phyloP scores from a whole-genome alignment of 2,797 vertebrate species.

The Spinus pinus region DNA sequence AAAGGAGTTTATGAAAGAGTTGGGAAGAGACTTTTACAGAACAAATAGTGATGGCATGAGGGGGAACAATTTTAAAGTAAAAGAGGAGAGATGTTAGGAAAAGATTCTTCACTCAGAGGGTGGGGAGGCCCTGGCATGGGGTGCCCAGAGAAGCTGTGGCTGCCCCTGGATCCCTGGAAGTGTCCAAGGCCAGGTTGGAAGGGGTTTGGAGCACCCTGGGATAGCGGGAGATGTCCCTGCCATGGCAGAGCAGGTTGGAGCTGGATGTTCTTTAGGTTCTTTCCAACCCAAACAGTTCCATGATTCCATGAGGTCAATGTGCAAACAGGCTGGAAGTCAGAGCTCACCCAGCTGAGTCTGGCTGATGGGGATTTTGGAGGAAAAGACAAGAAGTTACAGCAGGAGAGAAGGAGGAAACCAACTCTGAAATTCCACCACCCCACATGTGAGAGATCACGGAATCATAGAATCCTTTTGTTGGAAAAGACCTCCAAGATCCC shows the following conservation, averaged over 20 bases:
- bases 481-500: background rate
- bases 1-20: background rate
- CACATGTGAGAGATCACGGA: accelerated
- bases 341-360: background rate
- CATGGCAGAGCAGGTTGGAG: background rate
- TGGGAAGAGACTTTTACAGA: background rate
- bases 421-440: background rate
- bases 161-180: background rate
- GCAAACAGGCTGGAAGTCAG: background rate
- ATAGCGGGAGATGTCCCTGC: background rate
- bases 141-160: background rate
- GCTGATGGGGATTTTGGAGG: background rate
- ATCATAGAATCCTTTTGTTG: accelerated
- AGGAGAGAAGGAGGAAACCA: background rate
- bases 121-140: background rate
- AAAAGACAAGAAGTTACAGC: accelerated
- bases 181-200: background rate
- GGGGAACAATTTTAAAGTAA: background rate
- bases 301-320: background rate
- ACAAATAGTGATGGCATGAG: background rate
- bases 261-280: background rate
- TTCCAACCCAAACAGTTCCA: background rate
- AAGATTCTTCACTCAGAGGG: background rate
- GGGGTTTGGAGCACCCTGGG: accelerated
- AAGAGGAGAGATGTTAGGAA: background rate